Percentiles rank a stretch among this genome's conserved stretches.
phyloP scores from a whole-genome alignment of 2,888 invertebrate genomes.

The Eilema depressum region DNA sequence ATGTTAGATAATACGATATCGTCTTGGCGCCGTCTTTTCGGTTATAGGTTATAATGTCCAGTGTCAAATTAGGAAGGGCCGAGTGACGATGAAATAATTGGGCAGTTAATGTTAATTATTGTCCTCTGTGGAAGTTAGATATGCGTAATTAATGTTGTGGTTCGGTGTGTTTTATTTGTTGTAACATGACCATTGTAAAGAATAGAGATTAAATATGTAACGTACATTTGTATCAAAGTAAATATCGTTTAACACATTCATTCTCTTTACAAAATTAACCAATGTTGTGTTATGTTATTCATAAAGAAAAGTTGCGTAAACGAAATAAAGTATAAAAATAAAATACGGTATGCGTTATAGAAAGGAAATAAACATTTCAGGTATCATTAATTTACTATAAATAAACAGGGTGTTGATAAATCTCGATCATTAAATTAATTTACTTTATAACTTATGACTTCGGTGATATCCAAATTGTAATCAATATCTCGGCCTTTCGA shows the following conservation, averaged over 20 bases:
- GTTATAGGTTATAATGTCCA: conserved; percentile 70
- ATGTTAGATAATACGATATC: conserved; percentile 69
- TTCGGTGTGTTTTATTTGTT: conserved; percentile 34
- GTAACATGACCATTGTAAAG: conserved; percentile 26
- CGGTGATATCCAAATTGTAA: conserved; percentile 66
- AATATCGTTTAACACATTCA: background rate
- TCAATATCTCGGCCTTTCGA: conserved; percentile 63
- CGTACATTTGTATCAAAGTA: background rate
- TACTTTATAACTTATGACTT: conserved; percentile 64
- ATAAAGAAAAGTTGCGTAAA: conserved; percentile 18
- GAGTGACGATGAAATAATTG: conserved; percentile 57
- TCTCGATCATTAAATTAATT: conserved; percentile 66
- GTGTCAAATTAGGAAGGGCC: conserved; percentile 64
- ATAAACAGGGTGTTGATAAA: conserved; percentile 63
- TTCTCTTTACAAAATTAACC: background rate
- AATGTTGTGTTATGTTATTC: conserved; percentile 13
- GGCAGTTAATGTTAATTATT: conserved; percentile 60
- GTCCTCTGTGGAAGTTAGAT: conserved; percentile 50
- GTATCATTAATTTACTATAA: conserved; percentile 61
- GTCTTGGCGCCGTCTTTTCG: conserved; percentile 74
- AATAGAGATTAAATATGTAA: conserved; percentile 12
- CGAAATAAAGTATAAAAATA: conserved; percentile 41
- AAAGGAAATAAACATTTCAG: conserved; percentile 47
- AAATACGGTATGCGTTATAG: conserved; percentile 40
- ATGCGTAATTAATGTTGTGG: conserved; percentile 47